Evolutionary conservation across 2,888 invertebrate genomes (phyloP).

Genomic region (Leptinotarsa juncta): DNA sequence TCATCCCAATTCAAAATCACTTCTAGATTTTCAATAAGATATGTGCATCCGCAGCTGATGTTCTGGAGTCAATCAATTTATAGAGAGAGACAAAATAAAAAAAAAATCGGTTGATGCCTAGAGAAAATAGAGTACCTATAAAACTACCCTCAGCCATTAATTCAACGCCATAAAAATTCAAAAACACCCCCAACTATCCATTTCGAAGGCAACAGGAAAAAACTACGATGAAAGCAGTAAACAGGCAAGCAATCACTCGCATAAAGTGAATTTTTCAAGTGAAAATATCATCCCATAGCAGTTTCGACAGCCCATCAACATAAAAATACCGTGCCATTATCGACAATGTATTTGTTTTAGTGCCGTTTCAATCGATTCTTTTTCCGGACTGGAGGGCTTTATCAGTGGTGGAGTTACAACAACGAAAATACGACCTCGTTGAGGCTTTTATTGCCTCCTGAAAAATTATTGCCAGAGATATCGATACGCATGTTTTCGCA

Average conservation of each 20-base stretch:
- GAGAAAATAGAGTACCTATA: not conserved
- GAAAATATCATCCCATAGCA: constrained; percentile 34
- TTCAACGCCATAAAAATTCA: constrained; percentile 10
- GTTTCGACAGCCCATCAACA: constrained; percentile 38
- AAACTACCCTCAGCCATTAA: not conserved
- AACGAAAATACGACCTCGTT: constrained; percentile 29
- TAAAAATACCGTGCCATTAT: constrained; percentile 41
- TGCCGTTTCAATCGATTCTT: constrained; percentile 34
- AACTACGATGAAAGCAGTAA: constrained; percentile 18
- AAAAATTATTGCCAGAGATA: constrained; percentile 28
- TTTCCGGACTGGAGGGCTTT: constrained; percentile 36
- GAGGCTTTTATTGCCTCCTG: constrained; percentile 32
- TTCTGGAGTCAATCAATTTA: no score
- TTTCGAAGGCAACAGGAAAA: not conserved
- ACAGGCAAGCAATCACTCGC: constrained; percentile 11
- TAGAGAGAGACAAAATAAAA: no score
- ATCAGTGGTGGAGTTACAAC: constrained; percentile 24
- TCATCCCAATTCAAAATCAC: no score
- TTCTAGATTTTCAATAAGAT: no score
- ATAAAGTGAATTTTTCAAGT: constrained; percentile 34
- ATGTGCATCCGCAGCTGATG: no score
- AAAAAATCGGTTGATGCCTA: no score
- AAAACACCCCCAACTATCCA: not conserved
- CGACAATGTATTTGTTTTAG: constrained; percentile 41
- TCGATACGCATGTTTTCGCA: constrained; percentile 15